A percentile compares a stretch with the other conserved stretches of the same genome.
Evolutionary conservation across 2,797 vertebrate genomes (phyloP).

Genomic region (Taenioides sp.): DNA sequence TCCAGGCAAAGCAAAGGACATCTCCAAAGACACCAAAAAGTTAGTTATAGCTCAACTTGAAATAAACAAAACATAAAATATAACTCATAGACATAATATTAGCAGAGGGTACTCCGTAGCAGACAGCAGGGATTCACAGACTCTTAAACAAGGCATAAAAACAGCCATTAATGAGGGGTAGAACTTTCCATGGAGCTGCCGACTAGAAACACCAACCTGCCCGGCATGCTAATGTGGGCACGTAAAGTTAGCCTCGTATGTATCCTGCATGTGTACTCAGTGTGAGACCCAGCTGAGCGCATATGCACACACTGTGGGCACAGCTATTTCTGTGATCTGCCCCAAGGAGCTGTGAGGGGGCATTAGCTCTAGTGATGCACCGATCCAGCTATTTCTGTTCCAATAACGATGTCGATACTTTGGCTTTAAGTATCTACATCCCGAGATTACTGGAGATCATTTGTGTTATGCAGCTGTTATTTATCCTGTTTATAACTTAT

Average conservation of each 20-base stretch:
- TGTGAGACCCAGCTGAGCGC: constrained; percentile 40
- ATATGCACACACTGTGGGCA: constrained; percentile 2
- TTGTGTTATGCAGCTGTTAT: no score
- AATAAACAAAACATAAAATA: not conserved
- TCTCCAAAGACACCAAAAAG: no score
- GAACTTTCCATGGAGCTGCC: constrained; percentile 72
- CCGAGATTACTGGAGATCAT: no score
- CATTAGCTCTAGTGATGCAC: not conserved
- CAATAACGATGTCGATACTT: no score
- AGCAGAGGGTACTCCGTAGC: not conserved
- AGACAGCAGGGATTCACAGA: constrained; percentile 44
- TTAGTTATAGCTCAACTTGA: not conserved
- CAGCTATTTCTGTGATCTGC: constrained; percentile 33
- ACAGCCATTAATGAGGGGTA: constrained; percentile 59
- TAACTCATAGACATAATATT: not conserved
- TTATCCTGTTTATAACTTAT: no score
- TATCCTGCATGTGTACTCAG: constrained; percentile 50
- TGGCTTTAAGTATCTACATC: no score
- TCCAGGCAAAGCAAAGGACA: no score
- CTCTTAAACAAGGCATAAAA: constrained; percentile 59
- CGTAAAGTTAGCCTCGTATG: constrained; percentile 53
- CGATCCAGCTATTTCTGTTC: no score
- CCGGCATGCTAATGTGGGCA: constrained; percentile 77
- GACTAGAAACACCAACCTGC: constrained; percentile 58
- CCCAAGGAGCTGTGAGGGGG: constrained; percentile 16